Base-by-base conservation (phyloP, 2,888 invertebrate species). In the Callosobruchus maculatus region DNA sequence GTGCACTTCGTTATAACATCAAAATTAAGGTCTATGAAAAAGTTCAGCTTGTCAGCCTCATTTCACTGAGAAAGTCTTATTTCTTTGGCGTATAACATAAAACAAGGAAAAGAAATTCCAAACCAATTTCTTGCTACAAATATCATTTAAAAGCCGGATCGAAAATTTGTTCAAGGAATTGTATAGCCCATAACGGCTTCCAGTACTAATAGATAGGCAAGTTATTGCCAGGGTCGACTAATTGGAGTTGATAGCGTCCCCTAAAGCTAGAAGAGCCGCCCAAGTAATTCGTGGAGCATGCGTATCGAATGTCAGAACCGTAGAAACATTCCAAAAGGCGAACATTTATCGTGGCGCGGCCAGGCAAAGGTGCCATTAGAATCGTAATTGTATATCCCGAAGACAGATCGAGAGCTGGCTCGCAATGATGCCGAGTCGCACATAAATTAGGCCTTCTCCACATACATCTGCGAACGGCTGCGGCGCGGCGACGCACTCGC, bases 381-480 rank as follows among this genome's bases (percentile, higher is more conserved):
- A 75, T 74, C 72, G 70, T 77, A 77, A 77, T 77, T 74, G 73
- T 71, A 74, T 70, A 72, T 73, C 72, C 74, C 70, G 73, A 67
- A 76, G 75, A 75, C 74, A 77, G 77, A 75, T 75, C 75, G 73
- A 74, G 74, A 68, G 70, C 73, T 49, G 49, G 49, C 49, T 49
- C 70, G 72, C 77, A 74, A 75, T 75, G 75, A 78, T 78, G 76
- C 75, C 70, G 73, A 74, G 77, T 82, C 83, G 75, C 82, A 83
- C 82, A 83, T 84, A 83, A 83, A 82, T 83, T 81, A 82, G 79
- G 49, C 80, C 78, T 78, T 82, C 81, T 82, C 76, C 80, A 79
- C 78, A 77, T 80, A 69, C 78, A 74, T 78, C 74, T 75, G 79
- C 78, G 79, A 77, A 49, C 49, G 49, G 18, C 49, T 5, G 26